Evolutionary conservation across 2,113 vertebrate species (phyloP).

Genomic region (Brachyistius frenatus): DNA sequence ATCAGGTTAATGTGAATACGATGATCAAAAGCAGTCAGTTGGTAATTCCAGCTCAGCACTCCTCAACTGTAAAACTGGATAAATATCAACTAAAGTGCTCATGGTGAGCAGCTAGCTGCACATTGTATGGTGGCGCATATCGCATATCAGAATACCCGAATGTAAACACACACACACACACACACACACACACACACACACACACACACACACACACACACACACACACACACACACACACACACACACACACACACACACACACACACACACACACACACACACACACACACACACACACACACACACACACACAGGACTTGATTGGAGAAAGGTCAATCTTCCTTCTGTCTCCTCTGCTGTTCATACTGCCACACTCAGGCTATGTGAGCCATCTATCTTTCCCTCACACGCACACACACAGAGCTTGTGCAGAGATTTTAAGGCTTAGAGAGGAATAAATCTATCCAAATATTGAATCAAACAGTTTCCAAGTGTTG

Average conservation of each 20-base stretch:
- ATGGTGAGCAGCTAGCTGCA: constrained; percentile 29
- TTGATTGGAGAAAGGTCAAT: constrained; percentile 61
- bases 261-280: too few species aligned
- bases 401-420: neutral
- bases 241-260: neutral
- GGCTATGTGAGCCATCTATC: neutral
- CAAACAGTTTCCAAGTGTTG: constrained; percentile 20
- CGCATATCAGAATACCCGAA: constrained; percentile 24
- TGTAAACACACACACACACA: neutral
- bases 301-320: neutral
- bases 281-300: too few species aligned
- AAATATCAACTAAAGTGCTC: constrained; percentile 50
- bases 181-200: neutral
- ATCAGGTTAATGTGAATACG: constrained; percentile 67
- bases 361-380: constrained; percentile 29
- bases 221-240: neutral
- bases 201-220: too few species aligned
- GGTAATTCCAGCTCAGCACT: constrained; percentile 36
- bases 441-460: neutral
- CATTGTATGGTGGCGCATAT: constrained; percentile 23
- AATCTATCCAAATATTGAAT: constrained; percentile 35
- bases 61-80: constrained; percentile 56
- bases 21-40: constrained; percentile 61
- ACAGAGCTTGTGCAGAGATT: constrained; percentile 2
- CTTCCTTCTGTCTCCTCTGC: constrained; percentile 49